phyloP scores from a whole-genome alignment of 2,113 vertebrate species.

The Cyanocitta stelleri region DNA sequence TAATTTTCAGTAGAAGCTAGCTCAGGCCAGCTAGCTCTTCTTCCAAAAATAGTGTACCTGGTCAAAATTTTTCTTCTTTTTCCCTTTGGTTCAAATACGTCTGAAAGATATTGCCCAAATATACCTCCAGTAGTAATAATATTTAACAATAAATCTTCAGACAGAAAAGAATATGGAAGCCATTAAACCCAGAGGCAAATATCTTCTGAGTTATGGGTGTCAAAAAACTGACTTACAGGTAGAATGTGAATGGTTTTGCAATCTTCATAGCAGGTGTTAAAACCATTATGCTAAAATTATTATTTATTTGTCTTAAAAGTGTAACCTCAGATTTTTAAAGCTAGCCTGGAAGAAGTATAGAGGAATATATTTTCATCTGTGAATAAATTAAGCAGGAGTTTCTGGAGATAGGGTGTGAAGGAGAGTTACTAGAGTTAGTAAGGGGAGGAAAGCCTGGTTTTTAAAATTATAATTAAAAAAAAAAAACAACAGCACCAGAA shows the following conservation, averaged over 20 bases:
- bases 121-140: slow-evolving; percentile 33
- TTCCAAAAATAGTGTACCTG: neutral
- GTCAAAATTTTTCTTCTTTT: neutral
- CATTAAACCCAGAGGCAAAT: slow-evolving; percentile 46
- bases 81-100: neutral
- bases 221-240: slow-evolving; percentile 25
- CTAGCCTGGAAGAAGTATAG: neutral
- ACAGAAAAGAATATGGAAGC: slow-evolving; percentile 34
- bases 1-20: neutral
- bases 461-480: neutral
- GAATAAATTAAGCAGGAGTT: neutral
- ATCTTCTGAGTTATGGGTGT: slow-evolving; percentile 30
- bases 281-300: slow-evolving; percentile 14
- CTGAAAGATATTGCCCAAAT: slow-evolving; percentile 7
- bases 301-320: slow-evolving; percentile 48
- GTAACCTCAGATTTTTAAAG: slow-evolving; percentile 17
- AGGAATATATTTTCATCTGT: neutral
- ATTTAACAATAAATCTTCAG: slow-evolving; percentile 13
- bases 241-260: slow-evolving; percentile 40
- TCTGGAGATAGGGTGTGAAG: neutral
- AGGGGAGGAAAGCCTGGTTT: neutral
- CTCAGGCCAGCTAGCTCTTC: neutral
- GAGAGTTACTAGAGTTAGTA: neutral
- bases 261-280: slow-evolving; percentile 31
- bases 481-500: neutral